These are phyloP conservation scores for Drosophila sulfurigaster DNA, from an alignment of 1,140 invertebrate genomes.

Conservation along the genomic window DNA sequence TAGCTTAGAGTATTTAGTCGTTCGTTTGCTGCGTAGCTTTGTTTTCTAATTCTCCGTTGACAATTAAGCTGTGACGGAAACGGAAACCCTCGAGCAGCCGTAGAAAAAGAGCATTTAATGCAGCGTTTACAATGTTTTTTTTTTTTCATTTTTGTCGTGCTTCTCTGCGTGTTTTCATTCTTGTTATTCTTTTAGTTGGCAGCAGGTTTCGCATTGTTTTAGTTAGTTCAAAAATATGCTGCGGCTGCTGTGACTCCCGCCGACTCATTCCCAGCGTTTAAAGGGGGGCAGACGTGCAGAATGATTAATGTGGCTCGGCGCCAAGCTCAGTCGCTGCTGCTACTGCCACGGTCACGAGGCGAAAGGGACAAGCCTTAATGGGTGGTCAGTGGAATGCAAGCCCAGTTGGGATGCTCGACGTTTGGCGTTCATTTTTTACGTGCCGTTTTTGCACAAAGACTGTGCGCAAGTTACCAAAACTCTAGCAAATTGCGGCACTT, in stretches of 20 bases:
- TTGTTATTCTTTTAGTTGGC: conserved; percentile 49
- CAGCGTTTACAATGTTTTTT: conserved; percentile 67
- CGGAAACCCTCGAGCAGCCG: conserved; percentile 60
- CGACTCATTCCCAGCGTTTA: not conserved
- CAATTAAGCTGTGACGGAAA: conserved; percentile 59
- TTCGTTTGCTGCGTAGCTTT: not conserved
- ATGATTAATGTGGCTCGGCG: conserved; percentile 74
- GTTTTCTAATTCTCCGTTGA: conserved; percentile 33
- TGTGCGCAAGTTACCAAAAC: conserved; percentile 26
- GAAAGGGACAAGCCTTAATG: conserved; percentile 58
- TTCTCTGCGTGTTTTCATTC: conserved; percentile 6
- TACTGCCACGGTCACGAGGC: not conserved
- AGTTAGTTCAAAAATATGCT: conserved; percentile 43
- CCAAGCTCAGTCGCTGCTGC: conserved; percentile 30
- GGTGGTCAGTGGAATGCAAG: conserved; percentile 69
- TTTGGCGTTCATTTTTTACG: conserved; percentile 66
- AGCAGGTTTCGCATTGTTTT: conserved; percentile 39
- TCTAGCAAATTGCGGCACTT: conserved; percentile 41
- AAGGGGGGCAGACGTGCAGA: conserved; percentile 60
- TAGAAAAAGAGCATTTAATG: conserved; percentile 68
- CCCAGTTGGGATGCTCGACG: conserved; percentile 34
- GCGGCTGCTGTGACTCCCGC: not conserved
- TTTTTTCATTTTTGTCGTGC: not conserved
- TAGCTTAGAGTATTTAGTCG: conserved; percentile 18
- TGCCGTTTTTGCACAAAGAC: conserved; percentile 22